Base-by-base conservation (phyloP, 1,140 invertebrate genomes). In the Macrocentrus cingulum region DNA sequence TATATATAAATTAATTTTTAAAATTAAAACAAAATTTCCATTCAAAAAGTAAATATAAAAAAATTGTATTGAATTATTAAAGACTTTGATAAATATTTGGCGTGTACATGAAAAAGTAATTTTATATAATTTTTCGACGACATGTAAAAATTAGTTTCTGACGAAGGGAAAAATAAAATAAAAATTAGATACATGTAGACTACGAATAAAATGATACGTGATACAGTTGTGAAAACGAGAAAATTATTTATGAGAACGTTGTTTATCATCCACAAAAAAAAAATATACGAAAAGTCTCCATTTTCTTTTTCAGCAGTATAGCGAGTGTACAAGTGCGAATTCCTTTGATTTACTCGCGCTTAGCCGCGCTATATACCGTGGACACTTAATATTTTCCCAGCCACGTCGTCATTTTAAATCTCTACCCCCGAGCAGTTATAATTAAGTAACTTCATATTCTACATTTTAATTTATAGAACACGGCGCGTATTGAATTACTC, bases 391-490 rank as follows among this genome's bases (percentile, higher is more conserved):
- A 42, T 49, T 52, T 52, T 52, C 15, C 34, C 34, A 8, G 37
- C 36, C 25, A 25, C 61, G 48, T 68, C 66, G 59, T 70, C 63
- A 68, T 65, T 68, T 65, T 63, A 67, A 67, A 68, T 70, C 60
- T 65, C 44, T 45, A 51, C 46, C n/a, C n/a, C n/a, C n/a, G n/a
- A n/a, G n/a, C 63, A 64, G 66, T 64, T 63, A 66, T 65, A 67
- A 68, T 68, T 68, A 67, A 68, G 44, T 60, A 67, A 65, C 60
- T 64, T 51, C 54, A 56, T 56, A 53, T 48, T 61, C 55, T 50
- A 56, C 54, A 48, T 56, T 58, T 57, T 66, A 65, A 68, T 70
- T 70, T 68, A 66, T 69, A 62, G 42, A 36, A 50, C 54, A 29
- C 58, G 25, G 32, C 25, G 20, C 60, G 56, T 60, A 60, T 63